phyloP scores from a whole-genome alignment of 92 coral and sea anemone genomes.

The Parazoanthus atlanticus region DNA sequence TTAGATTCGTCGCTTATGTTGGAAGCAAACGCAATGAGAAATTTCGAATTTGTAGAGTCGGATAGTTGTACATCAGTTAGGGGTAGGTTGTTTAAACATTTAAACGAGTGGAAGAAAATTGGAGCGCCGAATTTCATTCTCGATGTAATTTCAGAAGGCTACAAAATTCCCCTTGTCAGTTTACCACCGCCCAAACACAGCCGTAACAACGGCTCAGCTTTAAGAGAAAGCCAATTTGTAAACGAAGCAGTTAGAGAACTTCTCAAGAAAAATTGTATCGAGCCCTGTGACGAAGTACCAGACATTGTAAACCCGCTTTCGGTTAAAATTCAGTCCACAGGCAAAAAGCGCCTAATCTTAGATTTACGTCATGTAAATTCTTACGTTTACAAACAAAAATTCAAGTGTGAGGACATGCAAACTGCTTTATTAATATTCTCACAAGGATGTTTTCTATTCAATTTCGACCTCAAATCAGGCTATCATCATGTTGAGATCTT shows the following conservation, averaged over 20 bases:
- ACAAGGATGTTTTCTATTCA: neutral
- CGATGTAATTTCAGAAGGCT: constrained; percentile 9
- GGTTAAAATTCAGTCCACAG: neutral
- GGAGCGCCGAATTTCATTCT: constrained; percentile 11
- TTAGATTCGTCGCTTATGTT: no score
- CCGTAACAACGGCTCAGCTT: constrained; percentile 13
- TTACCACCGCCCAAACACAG: constrained; percentile 10
- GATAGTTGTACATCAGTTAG: neutral
- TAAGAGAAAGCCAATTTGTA: constrained; percentile 7
- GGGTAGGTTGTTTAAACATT: constrained; percentile 12
- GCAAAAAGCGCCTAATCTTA: constrained; percentile 17
- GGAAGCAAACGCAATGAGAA: no score
- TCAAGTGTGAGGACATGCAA: constrained; percentile 30
- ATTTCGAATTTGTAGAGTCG: no score
- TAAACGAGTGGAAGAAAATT: neutral
- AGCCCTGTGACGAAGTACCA: neutral
- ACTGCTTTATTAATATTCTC: neutral
- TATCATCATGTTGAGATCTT: no score
- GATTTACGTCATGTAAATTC: constrained; percentile 28
- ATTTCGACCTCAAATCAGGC: constrained; percentile 2
- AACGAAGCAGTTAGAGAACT: constrained; percentile 31
- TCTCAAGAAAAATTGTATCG: neutral
- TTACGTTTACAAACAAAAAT: constrained; percentile 29
- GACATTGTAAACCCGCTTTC: constrained; percentile 25
- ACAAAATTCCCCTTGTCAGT: constrained; percentile 16